Base-by-base conservation (phyloP, 2,888 invertebrate species). In the Tiphia femorata region DNA sequence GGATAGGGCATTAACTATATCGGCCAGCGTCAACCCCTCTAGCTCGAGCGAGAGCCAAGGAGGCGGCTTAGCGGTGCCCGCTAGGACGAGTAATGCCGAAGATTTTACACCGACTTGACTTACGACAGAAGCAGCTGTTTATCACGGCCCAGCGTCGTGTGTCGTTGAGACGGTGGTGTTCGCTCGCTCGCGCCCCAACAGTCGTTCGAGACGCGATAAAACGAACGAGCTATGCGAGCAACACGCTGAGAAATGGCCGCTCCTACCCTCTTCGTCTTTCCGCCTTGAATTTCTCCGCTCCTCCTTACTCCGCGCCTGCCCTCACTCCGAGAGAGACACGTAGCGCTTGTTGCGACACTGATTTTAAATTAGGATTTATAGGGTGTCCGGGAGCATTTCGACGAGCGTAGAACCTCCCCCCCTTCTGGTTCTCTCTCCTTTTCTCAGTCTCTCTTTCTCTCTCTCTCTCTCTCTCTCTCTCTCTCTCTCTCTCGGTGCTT, bases 311-410 rank as follows among this genome's bases (percentile, higher is more conserved):
- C n/a, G n/a, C n/a, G n/a, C n/a, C n/a, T n/a, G n/a, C n/a, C n/a
- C n/a, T n/a, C n/a, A n/a, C 50, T 38, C n/a, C n/a, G n/a, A n/a
- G n/a, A n/a, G n/a, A n/a, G n/a, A n/a, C n/a, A n/a, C n/a, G n/a
- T n/a, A n/a, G n/a, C 67, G 65, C 64, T 68, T 62, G 70, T 72
- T 67, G 67, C 67, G 70, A 68, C 64, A 66, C 62, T 60, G 63
- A 67, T 68, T 70, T 72, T 70, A 72, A 72, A 72, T 70, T 62
- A 67, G 66, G 70, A 70, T 63, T 68, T 66, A 66, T 62, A 59
- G 58, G 56, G 46, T 62, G 68, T 46, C 68, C 54, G 52, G 53
- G 47, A 57, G 57, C 63, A 49, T 60, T 65, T 42, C 58, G 60
- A 41, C 58, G 62, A 47, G 33, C 8, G 33, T n/a, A 8, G 14